These are phyloP conservation scores for Antechinus flavipes DNA, from an alignment of 2,113 vertebrate species.

Conservation along the genomic window DNA sequence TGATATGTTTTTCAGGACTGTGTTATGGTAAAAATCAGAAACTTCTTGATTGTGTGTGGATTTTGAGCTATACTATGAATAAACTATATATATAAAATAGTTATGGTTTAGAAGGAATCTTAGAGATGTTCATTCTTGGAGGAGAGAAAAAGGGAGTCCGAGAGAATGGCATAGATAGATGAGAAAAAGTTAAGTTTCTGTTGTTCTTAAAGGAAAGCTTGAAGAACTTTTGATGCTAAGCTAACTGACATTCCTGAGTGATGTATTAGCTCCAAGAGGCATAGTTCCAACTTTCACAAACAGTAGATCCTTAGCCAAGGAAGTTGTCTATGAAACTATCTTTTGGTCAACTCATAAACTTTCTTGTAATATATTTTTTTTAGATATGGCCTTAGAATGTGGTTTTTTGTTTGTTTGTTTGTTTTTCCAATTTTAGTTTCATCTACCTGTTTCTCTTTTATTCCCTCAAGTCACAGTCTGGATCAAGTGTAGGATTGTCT, in stretches of 20 bases:
- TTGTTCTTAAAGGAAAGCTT: neutral
- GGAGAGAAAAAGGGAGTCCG: constrained; percentile 26
- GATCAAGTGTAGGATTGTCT: neutral
- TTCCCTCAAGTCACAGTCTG: neutral
- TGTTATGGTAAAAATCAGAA: constrained; percentile 2
- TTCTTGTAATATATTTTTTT: neutral
- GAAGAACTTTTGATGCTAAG: neutral
- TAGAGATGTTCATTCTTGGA: neutral
- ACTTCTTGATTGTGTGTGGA: constrained; percentile 18
- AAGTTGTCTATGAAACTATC: neutral
- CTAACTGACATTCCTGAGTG: neutral
- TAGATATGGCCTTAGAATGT: neutral
- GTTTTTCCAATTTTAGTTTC: neutral
- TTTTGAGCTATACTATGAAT: constrained; percentile 13
- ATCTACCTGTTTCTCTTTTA: neutral
- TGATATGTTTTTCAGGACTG: neutral
- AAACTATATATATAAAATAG: constrained; percentile 11
- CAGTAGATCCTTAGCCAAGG: neutral
- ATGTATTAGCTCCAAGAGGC: neutral
- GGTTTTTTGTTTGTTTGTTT: neutral
- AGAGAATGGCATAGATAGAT: neutral
- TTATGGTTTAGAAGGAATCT: neutral
- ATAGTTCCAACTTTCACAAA: neutral
- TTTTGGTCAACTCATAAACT: neutral
- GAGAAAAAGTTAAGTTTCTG: constrained; percentile 12